phyloP scores from a whole-genome alignment of 2,888 invertebrate species.

The Scaptomyza cyrtandrae region DNA sequence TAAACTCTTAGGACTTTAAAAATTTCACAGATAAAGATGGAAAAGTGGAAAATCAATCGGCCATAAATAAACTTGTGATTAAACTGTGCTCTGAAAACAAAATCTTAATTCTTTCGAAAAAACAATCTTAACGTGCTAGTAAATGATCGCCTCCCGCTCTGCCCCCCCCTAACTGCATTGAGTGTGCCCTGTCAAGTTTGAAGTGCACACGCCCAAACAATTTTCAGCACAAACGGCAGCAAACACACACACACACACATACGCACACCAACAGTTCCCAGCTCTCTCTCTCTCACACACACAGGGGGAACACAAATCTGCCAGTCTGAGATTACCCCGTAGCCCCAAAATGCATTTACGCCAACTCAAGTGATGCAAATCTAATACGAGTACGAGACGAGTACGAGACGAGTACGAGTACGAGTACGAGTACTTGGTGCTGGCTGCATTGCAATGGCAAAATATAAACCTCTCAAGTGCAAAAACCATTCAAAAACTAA shows the following conservation, averaged over 20 bases:
- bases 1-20: neutral
- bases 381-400: conserved; percentile 58
- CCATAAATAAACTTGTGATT: conserved; percentile 6
- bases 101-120: conserved; percentile 20
- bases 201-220: conserved; percentile 70
- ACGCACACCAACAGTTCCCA: conserved; percentile 19
- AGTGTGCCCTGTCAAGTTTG: conserved; percentile 50
- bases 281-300: neutral
- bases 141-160: conserved; percentile 33
- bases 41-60: neutral
- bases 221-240: conserved; percentile 47
- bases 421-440: conserved; percentile 30
- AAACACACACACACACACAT: conserved; percentile 19
- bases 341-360: conserved; percentile 77
- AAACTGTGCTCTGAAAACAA: conserved; percentile 4
- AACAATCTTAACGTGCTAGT: conserved; percentile 31
- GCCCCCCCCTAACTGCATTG: neutral
- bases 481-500: conserved; percentile 79
- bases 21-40: neutral
- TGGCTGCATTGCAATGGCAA: conserved; percentile 58
- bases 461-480: conserved; percentile 78
- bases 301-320: conserved; percentile 60
- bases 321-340: conserved; percentile 70
- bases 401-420: neutral
- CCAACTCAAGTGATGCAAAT: conserved; percentile 78